Conservation (phyloP, 2,113 vertebrate species). For the Tragelaphus strepsiceros region DNA sequence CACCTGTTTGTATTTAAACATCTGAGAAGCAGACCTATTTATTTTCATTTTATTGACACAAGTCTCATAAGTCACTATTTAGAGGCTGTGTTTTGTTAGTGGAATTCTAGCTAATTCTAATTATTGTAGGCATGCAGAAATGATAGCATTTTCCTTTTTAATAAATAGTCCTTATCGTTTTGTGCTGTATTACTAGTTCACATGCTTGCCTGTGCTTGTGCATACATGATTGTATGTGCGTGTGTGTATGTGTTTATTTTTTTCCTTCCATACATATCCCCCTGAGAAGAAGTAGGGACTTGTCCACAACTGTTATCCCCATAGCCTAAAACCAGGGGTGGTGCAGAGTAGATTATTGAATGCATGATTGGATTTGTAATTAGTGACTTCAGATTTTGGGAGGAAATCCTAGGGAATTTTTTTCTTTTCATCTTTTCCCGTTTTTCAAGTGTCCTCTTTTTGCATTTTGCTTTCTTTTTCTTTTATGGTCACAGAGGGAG, state of each 20-base stretch:
- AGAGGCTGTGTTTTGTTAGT: neutral
- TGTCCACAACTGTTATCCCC: neutral
- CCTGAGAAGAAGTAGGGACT: neutral
- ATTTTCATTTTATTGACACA: neutral
- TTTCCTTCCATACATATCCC: neutral
- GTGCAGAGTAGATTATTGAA: neutral
- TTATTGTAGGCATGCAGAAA: neutral
- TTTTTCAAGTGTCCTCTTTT: neutral
- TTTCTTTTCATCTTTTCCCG: neutral
- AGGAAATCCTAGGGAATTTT: neutral
- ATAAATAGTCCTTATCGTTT: neutral
- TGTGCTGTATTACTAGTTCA: neutral
- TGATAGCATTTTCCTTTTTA: neutral
- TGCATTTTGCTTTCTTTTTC: neutral
- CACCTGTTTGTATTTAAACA: neutral
- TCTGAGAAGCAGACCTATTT: neutral
- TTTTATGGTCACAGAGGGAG: neutral
- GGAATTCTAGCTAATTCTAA: neutral
- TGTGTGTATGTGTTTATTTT: neutral
- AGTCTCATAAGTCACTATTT: neutral
- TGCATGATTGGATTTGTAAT: neutral
- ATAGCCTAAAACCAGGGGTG: neutral
- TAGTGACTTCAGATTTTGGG: neutral
- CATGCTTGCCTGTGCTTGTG: rapidly evolving
- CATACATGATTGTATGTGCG: neutral